Percentiles rank a stretch among this genome's conserved stretches.
phyloP scores from a whole-genome alignment of 2,888 invertebrate genomes.

The Pegoplata infirma region DNA sequence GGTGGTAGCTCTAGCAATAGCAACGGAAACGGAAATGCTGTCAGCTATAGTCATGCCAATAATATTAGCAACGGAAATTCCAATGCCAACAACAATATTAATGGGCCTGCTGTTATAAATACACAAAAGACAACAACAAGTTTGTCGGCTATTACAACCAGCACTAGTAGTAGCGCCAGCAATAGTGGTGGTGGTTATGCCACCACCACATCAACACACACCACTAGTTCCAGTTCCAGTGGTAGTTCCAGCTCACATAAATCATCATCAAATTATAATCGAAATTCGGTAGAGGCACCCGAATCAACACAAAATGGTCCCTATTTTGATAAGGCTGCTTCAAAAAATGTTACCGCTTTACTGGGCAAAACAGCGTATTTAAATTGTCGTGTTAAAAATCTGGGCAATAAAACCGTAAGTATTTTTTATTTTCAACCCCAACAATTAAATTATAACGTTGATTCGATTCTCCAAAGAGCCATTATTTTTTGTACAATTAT shows the following conservation, averaged over 20 bases:
- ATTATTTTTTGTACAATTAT: conserved; percentile 11
- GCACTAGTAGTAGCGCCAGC: conserved; percentile 28
- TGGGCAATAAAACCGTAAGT: conserved; percentile 94
- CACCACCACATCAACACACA: conserved; percentile 48
- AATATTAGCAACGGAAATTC: conserved; percentile 65
- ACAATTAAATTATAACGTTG: not conserved
- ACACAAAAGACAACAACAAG: conserved; percentile 54
- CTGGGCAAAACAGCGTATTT: conserved; percentile 93
- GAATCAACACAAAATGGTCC: conserved; percentile 83
- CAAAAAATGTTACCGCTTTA: conserved; percentile 88
- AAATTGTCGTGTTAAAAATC: conserved; percentile 92
- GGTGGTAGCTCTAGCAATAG: conserved; percentile 42
- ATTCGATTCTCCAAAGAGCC: conserved; percentile 3
- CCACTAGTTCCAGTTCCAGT: conserved; percentile 32
- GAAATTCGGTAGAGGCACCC: conserved; percentile 74
- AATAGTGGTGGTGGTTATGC: conserved; percentile 35
- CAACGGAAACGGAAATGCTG: conserved; percentile 53
- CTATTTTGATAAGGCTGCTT: conserved; percentile 86
- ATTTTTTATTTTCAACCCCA: not conserved
- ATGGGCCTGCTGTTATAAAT: conserved; percentile 36
- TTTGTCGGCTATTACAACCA: conserved; percentile 45
- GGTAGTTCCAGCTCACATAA: conserved; percentile 48
- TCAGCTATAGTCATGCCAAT: conserved; percentile 52
- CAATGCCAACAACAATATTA: conserved; percentile 45
- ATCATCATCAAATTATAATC: conserved; percentile 64